Evolutionary conservation across 2,888 invertebrate genomes (phyloP), one percentile per base, ranked within the genome.

Genomic region (Clanis bilineata): DNA sequence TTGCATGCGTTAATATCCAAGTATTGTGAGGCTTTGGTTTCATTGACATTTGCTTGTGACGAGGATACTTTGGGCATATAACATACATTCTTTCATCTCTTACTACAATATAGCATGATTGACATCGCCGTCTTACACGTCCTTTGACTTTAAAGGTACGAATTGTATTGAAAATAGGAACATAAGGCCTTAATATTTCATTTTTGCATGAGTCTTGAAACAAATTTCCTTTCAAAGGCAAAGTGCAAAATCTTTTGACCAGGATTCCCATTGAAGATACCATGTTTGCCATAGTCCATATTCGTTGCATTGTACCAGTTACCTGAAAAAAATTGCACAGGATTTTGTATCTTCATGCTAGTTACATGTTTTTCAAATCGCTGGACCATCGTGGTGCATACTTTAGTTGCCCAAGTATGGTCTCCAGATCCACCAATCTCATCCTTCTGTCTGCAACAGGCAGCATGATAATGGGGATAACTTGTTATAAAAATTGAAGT

Each of bases 41-140:
- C 92, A 95, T 95, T 15, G 94, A 86, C 94, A 95, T 95, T 85
- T 97, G 97, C 77, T 97, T 97, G 78, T 98, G 97, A 39, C 97
- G 93, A 22, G 95, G 95, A 76, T 94, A 94, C 28, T 94, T 95
- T 59, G 95, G 95, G 71, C 97, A 98, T 67, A 96, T 94, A 44
- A 96, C 94, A 81, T 94, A 96, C 69, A 94, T 77, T 62, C 96
- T 93, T 68, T 95, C 94, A 70, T 96, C 93, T 60, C 95, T 87
- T 45, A 93, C 88, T 10, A 96, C 95, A 73, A 95, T 93, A 73
- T 95, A 96, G 78, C 98, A 98, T 73, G 95, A 95, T 81, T 95
- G 95, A 77, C 98, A 98, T 43, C 97, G 94, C 59, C 94, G 92
- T 61, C 92, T 93, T 32, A 96, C 87, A 15, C 82, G 81, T 4